Conservation (phyloP, 2,888 invertebrate species). For the Julus scandinavius region DNA sequence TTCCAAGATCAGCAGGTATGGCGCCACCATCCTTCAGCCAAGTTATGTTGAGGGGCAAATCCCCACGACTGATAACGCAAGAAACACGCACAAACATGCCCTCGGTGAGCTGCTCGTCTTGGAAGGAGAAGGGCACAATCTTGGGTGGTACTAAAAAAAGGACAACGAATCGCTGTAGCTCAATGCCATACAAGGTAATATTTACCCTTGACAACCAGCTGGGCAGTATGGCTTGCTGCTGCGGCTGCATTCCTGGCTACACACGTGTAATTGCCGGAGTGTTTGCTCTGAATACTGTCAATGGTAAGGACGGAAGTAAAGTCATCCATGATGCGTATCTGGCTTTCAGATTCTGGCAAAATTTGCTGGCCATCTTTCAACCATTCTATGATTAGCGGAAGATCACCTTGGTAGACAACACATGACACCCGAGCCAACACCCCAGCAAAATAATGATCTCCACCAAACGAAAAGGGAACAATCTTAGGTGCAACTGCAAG, state of each 20-base stretch:
- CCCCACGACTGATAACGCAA: conserved; percentile 61
- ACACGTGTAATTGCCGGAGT: conserved; percentile 66
- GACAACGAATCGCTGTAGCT: neutral
- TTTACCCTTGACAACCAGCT: conserved; percentile 64
- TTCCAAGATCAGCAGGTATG: conserved; percentile 64
- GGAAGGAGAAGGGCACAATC: conserved; percentile 60
- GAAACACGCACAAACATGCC: conserved; percentile 59
- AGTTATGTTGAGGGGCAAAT: conserved; percentile 70
- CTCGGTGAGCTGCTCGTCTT: conserved; percentile 58
- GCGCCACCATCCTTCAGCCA: conserved; percentile 76
- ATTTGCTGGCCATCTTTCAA: conserved; percentile 65
- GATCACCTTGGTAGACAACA: conserved; percentile 66
- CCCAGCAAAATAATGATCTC: conserved; percentile 66
- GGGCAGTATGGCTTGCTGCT: conserved; percentile 63
- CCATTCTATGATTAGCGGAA: conserved; percentile 66
- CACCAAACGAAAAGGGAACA: conserved; percentile 65
- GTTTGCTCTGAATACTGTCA: conserved; percentile 62
- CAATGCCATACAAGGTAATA: neutral
- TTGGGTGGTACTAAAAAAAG: conserved; percentile 59
- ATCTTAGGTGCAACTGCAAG: conserved; percentile 66
- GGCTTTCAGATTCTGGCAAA: conserved; percentile 62
- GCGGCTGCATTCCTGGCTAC: conserved; percentile 64
- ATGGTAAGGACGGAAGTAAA: conserved; percentile 65
- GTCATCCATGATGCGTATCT: conserved; percentile 63
- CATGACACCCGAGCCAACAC: conserved; percentile 66